Evolutionary conservation across 64 coral and sea anemone genomes (phyloP).

Genomic region (Orbicella faveolata): DNA sequence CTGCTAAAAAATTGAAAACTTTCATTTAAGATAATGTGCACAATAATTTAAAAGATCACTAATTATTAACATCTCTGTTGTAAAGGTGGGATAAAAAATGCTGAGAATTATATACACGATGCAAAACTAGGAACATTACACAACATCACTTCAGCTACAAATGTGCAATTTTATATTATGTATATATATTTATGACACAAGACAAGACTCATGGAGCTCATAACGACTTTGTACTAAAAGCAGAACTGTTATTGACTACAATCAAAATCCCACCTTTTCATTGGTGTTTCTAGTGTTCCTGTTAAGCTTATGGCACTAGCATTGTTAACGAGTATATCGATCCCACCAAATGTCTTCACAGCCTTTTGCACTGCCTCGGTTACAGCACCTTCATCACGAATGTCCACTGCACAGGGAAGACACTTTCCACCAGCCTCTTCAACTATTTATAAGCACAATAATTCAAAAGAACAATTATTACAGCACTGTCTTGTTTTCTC

Average conservation of each 20-base stretch:
- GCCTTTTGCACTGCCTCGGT: slow-evolving; percentile 69
- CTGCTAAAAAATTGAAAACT: too few species aligned
- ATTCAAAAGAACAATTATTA: neutral
- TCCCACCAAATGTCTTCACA: slow-evolving; percentile 95
- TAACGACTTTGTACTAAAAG: neutral
- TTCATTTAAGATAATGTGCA: too few species aligned
- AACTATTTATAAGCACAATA: slow-evolving; percentile 32
- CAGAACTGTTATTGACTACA: neutral
- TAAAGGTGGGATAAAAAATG: too few species aligned
- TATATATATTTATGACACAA: too few species aligned
- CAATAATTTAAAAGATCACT: too few species aligned
- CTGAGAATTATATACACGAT: too few species aligned
- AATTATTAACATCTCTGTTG: too few species aligned
- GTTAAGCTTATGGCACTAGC: slow-evolving; percentile 84
- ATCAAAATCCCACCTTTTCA: slow-evolving; percentile 65
- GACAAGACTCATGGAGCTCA: too few species aligned
- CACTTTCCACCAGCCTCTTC: slow-evolving; percentile 92
- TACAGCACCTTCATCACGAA: slow-evolving; percentile 89
- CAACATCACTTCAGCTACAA: too few species aligned
- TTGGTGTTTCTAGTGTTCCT: slow-evolving; percentile 79
- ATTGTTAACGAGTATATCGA: slow-evolving; percentile 97
- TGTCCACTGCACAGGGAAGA: slow-evolving; percentile 86
- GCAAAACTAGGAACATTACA: too few species aligned
- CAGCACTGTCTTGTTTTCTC: too few species aligned
- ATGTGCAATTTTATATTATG: too few species aligned